phyloP scores from a whole-genome alignment of 1,140 invertebrate species.

The Halictus rubicundus region DNA sequence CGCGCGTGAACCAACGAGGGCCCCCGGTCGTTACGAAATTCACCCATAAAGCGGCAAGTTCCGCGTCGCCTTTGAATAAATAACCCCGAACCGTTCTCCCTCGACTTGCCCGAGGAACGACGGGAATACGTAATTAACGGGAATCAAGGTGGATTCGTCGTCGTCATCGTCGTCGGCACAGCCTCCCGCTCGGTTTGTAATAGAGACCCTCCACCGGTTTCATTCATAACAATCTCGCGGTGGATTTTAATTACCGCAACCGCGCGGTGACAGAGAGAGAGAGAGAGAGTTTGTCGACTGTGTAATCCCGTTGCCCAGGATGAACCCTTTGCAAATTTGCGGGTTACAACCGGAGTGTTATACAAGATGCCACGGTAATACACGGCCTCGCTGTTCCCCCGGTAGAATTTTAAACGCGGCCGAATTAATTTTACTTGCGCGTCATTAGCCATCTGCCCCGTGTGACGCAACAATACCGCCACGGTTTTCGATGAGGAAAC shows the following conservation, averaged over 20 bases:
- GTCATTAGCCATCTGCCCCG: too few relatives aligned
- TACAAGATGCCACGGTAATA: background rate
- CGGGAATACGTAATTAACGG: background rate
- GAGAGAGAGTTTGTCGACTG: background rate
- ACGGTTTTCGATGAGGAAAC: too few relatives aligned
- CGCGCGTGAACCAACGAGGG: background rate
- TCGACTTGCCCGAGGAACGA: too few relatives aligned
- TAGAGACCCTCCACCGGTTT: background rate
- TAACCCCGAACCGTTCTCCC: background rate
- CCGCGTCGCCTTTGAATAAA: constrained; percentile 5
- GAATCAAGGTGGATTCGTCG: background rate
- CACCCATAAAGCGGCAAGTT: background rate
- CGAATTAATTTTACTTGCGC: too few relatives aligned
- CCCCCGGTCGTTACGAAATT: background rate
- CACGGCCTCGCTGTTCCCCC: too few relatives aligned
- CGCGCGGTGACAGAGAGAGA: background rate
- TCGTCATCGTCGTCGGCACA: too few relatives aligned
- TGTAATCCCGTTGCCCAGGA: background rate
- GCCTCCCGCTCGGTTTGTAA: background rate
- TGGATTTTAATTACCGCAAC: constrained; percentile 1
- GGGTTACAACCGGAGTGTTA: background rate
- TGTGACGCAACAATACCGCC: too few relatives aligned
- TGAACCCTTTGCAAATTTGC: background rate
- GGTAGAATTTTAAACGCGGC: too few relatives aligned
- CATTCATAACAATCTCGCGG: constrained; percentile 9